Evolutionary conservation across 2,797 vertebrate species (phyloP).

Genomic region (Paratrypauchen microcephalus): DNA sequence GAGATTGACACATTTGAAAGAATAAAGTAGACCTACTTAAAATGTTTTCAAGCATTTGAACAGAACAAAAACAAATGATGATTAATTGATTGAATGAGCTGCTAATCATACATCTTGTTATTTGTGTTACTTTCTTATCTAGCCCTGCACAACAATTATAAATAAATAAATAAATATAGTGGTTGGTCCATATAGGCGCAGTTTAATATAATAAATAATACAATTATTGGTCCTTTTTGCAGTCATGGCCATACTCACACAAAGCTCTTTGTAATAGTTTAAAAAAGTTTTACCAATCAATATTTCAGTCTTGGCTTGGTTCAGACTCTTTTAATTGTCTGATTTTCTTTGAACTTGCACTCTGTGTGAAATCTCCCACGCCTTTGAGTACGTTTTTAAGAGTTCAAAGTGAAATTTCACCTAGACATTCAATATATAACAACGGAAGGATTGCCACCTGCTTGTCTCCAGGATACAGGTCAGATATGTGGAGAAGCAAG

Average conservation of each 20-base stretch:
- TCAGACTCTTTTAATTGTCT: conserved; percentile 15
- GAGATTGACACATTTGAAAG: no score
- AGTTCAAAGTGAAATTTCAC: conserved; percentile 21
- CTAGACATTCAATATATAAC: background rate
- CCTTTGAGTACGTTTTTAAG: conserved; percentile 4
- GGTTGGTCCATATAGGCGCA: background rate
- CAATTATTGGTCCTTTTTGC: background rate
- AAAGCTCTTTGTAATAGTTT: conserved; percentile 11
- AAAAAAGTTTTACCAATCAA: conserved; percentile 15
- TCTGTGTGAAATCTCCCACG: background rate
- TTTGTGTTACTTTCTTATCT: background rate
- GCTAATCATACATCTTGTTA: background rate
- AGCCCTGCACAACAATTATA: background rate
- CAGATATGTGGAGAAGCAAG: background rate
- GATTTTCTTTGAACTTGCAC: conserved; percentile 22
- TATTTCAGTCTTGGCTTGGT: conserved; percentile 8
- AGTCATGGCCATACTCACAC: conserved; percentile 15
- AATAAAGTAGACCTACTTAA: no score
- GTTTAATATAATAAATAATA: background rate
- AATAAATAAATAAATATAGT: background rate
- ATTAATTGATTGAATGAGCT: no score
- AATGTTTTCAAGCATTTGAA: no score
- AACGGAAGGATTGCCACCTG: background rate
- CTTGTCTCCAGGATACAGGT: background rate
- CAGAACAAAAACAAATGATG: no score